Conservation (phyloP, 2,888 invertebrate species). For the Augochlorella aurata region DNA sequence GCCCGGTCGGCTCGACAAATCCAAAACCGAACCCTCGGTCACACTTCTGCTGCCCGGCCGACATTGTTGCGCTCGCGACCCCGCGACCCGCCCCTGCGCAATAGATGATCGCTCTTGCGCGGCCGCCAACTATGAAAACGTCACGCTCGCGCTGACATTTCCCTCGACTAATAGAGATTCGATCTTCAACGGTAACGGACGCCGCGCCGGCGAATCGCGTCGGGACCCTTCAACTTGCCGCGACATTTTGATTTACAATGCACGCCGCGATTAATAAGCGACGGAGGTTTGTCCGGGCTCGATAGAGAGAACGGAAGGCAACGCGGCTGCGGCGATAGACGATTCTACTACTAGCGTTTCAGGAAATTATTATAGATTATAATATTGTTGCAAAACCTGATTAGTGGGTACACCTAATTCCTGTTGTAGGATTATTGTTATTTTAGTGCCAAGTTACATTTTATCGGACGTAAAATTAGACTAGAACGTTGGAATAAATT, state of each 20-base stretch:
- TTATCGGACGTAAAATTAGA: no score
- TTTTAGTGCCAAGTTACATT: no score
- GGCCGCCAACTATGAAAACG: conserved; percentile 40
- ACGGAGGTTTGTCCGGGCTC: not conserved
- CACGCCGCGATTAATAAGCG: not conserved
- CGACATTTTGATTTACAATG: conserved; percentile 33
- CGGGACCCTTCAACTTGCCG: conserved; percentile 5
- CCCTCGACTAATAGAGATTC: conserved; percentile 50
- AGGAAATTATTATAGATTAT: no score
- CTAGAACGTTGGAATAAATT: no score
- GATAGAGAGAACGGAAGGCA: not conserved
- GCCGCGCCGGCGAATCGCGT: conserved; percentile 8
- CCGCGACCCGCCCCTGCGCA: conserved; percentile 28
- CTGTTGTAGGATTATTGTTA: no score
- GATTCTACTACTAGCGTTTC: not conserved
- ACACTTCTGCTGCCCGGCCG: conserved; percentile 30
- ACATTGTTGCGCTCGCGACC: conserved; percentile 34
- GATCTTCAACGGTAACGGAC: conserved; percentile 46
- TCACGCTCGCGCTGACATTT: conserved; percentile 55
- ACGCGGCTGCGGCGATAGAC: not conserved
- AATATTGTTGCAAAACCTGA: no score
- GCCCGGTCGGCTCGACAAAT: conserved; percentile 37
- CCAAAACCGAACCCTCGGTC: conserved; percentile 42
- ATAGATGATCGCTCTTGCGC: conserved; percentile 28
- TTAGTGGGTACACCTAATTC: no score